Evolutionary conservation across 2,888 invertebrate genomes (phyloP).

Genomic region (Marasmarcha lunaedactyla): DNA sequence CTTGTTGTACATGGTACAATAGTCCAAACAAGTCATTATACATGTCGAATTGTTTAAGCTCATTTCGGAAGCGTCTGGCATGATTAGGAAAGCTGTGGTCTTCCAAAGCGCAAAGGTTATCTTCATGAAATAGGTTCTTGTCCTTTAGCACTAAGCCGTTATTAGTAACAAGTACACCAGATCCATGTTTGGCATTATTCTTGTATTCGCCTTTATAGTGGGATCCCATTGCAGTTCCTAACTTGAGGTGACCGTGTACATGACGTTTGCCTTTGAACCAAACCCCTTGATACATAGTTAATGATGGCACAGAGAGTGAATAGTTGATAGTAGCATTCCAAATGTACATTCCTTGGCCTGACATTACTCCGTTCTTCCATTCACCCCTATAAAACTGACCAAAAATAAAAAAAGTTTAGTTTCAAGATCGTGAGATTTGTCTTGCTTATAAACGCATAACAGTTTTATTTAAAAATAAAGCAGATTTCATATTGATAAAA

Average conservation of each 20-base stretch:
- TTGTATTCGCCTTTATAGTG: slow-evolving; percentile 68
- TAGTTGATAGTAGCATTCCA: slow-evolving; percentile 68
- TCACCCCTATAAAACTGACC: slow-evolving; percentile 72
- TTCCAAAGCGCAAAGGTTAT: slow-evolving; percentile 29
- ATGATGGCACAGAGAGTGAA: slow-evolving; percentile 60
- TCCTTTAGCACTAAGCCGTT: slow-evolving; percentile 62
- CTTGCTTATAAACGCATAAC: too few relatives aligned
- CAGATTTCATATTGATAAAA: too few relatives aligned
- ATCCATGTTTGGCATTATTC: slow-evolving; percentile 68
- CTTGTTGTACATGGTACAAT: slow-evolving; percentile 47
- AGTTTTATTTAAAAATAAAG: too few relatives aligned
- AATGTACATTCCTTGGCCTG: slow-evolving; percentile 70
- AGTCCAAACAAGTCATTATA: slow-evolving; percentile 51
- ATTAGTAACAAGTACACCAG: slow-evolving; percentile 65
- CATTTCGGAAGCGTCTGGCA: too few relatives aligned
- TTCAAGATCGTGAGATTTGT: too few relatives aligned
- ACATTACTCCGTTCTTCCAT: slow-evolving; percentile 68
- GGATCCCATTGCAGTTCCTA: slow-evolving; percentile 66
- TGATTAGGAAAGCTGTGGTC: too few relatives aligned
- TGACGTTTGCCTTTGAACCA: slow-evolving; percentile 67
- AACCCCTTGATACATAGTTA: slow-evolving; percentile 61
- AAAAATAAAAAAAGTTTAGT: too few relatives aligned
- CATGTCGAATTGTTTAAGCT: slow-evolving; percentile 29
- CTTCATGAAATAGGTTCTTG: slow-evolving; percentile 60
- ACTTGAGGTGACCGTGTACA: slow-evolving; percentile 56